These are phyloP conservation scores for Armadillidium nasatum DNA, from an alignment of 1,140 invertebrate genomes.

Conservation along the genomic window DNA sequence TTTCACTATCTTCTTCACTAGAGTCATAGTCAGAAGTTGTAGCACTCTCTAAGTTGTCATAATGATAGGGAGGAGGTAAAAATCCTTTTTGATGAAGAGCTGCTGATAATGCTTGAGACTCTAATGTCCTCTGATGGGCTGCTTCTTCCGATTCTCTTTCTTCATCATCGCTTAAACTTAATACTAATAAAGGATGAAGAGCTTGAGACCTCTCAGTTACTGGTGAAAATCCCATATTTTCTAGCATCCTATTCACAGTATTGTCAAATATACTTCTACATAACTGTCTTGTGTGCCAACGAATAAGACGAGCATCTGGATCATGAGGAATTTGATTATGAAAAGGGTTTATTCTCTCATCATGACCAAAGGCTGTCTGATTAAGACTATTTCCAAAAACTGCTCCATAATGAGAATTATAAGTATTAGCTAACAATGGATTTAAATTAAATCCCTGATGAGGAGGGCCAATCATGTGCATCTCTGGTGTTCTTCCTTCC, in stretches of 20 bases:
- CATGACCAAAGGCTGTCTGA: background rate
- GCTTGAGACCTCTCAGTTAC: slow-evolving; percentile 36
- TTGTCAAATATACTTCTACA: slow-evolving; percentile 40
- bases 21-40: slow-evolving; percentile 44
- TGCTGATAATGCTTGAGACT: slow-evolving; percentile 35
- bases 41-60: slow-evolving; percentile 37
- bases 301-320: slow-evolving; percentile 34
- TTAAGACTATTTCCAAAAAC: background rate
- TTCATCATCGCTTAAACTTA: slow-evolving; percentile 40
- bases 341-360: slow-evolving; percentile 27
- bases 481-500: background rate
- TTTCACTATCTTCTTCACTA: slow-evolving; percentile 36
- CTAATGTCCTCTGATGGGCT: slow-evolving; percentile 34
- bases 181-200: slow-evolving; percentile 39
- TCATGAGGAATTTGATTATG: slow-evolving; percentile 23
- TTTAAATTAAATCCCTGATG: slow-evolving; percentile 24
- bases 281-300: slow-evolving; percentile 37
- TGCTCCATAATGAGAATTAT: background rate
- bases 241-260: slow-evolving; percentile 40
- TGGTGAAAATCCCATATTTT: slow-evolving; percentile 43
- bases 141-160: slow-evolving; percentile 38
- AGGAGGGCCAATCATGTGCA: slow-evolving; percentile 31
- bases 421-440: background rate
- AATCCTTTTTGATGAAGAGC: slow-evolving; percentile 38
- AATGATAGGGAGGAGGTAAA: slow-evolving; percentile 35